These are phyloP conservation scores for Vimba vimba DNA, from an alignment of 2,113 vertebrate genomes.

Conservation along the genomic window DNA sequence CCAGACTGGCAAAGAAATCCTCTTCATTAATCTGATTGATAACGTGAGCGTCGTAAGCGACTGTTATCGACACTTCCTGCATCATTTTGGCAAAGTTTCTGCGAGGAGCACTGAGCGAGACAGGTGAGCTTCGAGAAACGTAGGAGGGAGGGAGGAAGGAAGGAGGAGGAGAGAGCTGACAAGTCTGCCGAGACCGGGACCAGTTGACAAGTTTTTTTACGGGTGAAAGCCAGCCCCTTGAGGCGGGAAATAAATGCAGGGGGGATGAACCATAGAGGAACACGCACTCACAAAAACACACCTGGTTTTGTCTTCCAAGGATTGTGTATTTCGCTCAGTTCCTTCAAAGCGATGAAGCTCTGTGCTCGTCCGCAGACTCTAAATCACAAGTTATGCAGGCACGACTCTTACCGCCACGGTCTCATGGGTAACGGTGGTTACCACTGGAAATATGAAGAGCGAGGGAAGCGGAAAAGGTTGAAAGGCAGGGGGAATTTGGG, in stretches of 20 bases:
- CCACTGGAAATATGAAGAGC: neutral
- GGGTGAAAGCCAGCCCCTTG: slow-evolving; percentile 48
- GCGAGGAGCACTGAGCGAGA: slow-evolving; percentile 13
- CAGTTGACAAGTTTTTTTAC: slow-evolving; percentile 30
- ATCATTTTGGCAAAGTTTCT: slow-evolving; percentile 84
- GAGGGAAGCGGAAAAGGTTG: neutral
- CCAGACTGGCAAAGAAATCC: slow-evolving; percentile 87
- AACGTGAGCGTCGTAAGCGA: slow-evolving; percentile 94
- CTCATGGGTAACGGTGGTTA: slow-evolving; percentile 6
- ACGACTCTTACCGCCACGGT: neutral
- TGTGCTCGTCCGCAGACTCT: neutral
- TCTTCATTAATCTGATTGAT: slow-evolving; percentile 90
- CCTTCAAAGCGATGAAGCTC: neutral
- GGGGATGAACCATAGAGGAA: slow-evolving; percentile 5
- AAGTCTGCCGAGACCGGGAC: slow-evolving; percentile 24
- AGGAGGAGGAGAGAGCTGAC: slow-evolving; percentile 1
- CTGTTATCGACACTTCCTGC: slow-evolving; percentile 95
- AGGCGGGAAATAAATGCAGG: slow-evolving; percentile 37
- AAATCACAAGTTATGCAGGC: neutral
- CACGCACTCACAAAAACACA: slow-evolving; percentile 24
- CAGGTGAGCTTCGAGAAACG: slow-evolving; percentile 14
- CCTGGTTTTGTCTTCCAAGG: neutral
- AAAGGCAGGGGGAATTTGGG: slow-evolving; percentile 43
- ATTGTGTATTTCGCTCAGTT: neutral
- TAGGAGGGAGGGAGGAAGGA: slow-evolving; percentile 27